Base-by-base conservation (phyloP, 2,888 invertebrate species). In the Leptinotarsa juncta region DNA sequence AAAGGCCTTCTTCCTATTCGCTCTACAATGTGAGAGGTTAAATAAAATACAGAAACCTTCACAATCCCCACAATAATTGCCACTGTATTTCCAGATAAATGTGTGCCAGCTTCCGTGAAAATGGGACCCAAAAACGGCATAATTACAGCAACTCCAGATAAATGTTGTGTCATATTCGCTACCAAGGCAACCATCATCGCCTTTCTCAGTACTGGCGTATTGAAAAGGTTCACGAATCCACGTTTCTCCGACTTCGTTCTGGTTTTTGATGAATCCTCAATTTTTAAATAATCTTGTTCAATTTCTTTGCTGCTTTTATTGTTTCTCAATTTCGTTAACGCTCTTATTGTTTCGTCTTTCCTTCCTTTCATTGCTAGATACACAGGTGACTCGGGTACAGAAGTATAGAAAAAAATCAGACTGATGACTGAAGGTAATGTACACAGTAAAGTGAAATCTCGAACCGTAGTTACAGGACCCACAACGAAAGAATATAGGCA, bases 111-210 rank as follows among this genome's bases (percentile, higher is more conserved):
- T 3, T 92, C 92, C 55, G 89, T 81, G 86, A 95, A 94, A 82
- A 95, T 94, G 67, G 90, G 89, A 76, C 91, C 90, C 1, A 94
- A 92, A 85, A 93, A 94, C 87, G 94, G 94, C 81, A 94, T 93
- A 78, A 95, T 93, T 0, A 94, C 94, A 87, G 94, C 94, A 80
- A 94, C 90, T 75, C 95, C 95, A 72, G 93, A 93, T 83, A 93
- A 91, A 86, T 95, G 94, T 83, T 95, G 95, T 87, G 94, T 94
- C 84, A 94, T 91, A 94, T 96, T 95, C 77, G 95, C 90, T 49
- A 94, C 91, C 51, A 94, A 88, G 4, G 92, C 91, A 72, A 94
- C 92, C 67, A 93, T 85, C 72, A 96, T 89, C 0, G 95, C 96
- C 70, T 67, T 80, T 42, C 73, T 67, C 15, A 76, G 53, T 18